phyloP scores from a whole-genome alignment of 1,140 invertebrate species.

The Tribolium castaneum region DNA sequence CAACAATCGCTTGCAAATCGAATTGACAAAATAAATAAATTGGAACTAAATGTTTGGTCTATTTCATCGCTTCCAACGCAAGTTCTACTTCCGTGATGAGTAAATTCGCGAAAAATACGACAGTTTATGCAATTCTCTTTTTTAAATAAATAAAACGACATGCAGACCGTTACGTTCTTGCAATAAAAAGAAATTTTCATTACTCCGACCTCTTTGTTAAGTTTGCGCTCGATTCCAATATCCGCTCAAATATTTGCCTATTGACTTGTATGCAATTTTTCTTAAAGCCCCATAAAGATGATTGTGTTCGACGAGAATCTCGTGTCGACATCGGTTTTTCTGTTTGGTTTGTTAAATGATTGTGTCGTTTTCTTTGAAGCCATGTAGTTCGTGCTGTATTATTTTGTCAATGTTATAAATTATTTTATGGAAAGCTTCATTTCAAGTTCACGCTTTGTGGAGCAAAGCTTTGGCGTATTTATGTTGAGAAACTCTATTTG shows the following conservation, averaged over 20 bases:
- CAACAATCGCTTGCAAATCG: not conserved
- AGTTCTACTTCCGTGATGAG: not conserved
- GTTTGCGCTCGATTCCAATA: not conserved
- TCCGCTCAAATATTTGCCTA: not conserved
- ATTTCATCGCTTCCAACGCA: not conserved
- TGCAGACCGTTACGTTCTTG: not conserved
- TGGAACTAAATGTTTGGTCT: not conserved
- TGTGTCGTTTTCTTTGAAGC: not conserved
- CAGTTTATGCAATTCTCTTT: not conserved
- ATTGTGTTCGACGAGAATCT: no score
- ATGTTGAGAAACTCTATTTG: not conserved
- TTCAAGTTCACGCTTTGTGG: not conserved
- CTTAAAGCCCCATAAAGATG: not conserved
- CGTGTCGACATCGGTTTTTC: not conserved
- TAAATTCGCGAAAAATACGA: not conserved
- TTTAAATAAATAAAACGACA: not conserved
- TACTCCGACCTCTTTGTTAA: not conserved
- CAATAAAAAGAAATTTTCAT: not conserved
- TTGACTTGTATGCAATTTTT: not conserved
- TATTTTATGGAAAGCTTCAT: slow-evolving; percentile 7
- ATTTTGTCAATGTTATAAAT: slow-evolving; percentile 16
- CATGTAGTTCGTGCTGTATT: not conserved
- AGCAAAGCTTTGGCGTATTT: slow-evolving; percentile 28
- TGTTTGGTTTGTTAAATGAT: not conserved
- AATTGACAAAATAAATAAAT: not conserved